Evolutionary conservation across 2,888 invertebrate species (phyloP).

Genomic region (Ormia ochracea): DNA sequence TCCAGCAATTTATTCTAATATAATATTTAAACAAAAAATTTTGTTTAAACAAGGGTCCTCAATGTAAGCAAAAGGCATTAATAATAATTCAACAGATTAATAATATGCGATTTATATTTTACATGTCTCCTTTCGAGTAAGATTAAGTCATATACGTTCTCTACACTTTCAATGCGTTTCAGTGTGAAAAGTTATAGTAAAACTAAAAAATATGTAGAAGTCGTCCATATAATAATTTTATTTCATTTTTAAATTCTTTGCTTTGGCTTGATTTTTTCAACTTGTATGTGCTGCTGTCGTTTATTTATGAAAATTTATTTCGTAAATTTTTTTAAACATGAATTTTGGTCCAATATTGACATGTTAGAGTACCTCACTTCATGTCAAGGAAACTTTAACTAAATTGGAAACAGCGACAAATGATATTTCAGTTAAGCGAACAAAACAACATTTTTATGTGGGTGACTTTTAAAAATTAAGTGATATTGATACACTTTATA

Average conservation of each 20-base stretch:
- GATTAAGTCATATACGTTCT: slow-evolving; percentile 52
- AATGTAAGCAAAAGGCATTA: neutral
- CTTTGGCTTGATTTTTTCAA: neutral
- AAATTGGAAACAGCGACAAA: neutral
- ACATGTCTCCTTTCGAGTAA: neutral
- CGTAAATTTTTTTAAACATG: slow-evolving; percentile 24
- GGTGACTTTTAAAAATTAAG: slow-evolving; percentile 56
- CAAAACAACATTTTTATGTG: slow-evolving; percentile 56
- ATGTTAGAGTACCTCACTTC: slow-evolving; percentile 50
- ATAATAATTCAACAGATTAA: neutral
- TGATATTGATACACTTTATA: slow-evolving; percentile 24
- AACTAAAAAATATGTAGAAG: neutral
- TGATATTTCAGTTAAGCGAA: no score
- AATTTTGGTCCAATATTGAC: neutral
- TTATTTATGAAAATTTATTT: slow-evolving; percentile 33
- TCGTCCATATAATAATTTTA: slow-evolving; percentile 48
- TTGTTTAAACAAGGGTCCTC: neutral
- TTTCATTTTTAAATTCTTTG: neutral
- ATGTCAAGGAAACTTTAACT: slow-evolving; percentile 26
- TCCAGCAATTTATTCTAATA: neutral
- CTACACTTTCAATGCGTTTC: slow-evolving; percentile 50
- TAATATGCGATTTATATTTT: slow-evolving; percentile 11
- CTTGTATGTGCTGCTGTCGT: slow-evolving; percentile 36
- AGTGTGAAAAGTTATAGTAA: neutral
- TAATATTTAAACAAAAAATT: neutral